These are phyloP conservation scores for Centruroides vittatus DNA, from an alignment of 1,140 invertebrate species.

Conservation along the genomic window DNA sequence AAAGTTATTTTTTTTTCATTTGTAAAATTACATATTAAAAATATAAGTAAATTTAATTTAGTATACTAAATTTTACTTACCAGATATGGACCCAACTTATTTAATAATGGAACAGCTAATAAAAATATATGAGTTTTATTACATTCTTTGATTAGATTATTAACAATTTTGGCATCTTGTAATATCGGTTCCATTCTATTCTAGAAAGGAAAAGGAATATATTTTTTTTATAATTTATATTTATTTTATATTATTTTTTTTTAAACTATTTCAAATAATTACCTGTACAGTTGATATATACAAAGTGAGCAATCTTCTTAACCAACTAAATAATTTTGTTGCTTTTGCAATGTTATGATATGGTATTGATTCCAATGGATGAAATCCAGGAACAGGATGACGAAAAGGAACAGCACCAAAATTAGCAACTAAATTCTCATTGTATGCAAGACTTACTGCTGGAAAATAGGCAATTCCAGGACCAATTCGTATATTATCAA, in stretches of 20 bases:
- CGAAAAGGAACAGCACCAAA: constrained; percentile 56
- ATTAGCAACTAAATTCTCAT: constrained; percentile 59
- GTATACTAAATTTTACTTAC: constrained; percentile 20
- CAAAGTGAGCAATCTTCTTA: constrained; percentile 36
- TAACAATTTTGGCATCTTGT: too few species aligned
- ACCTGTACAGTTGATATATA: constrained; percentile 26
- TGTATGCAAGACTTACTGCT: constrained; percentile 55
- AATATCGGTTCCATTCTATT: too few species aligned
- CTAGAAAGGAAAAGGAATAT: too few species aligned
- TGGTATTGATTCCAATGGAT: constrained; percentile 41
- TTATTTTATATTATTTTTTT: too few species aligned
- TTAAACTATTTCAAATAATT: too few species aligned
- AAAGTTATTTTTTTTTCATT: too few species aligned
- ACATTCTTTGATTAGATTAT: constrained; percentile 15
- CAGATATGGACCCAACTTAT: constrained; percentile 39
- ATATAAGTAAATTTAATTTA: not conserved
- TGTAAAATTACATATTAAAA: too few species aligned
- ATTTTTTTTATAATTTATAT: too few species aligned
- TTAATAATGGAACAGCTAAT: constrained; percentile 34
- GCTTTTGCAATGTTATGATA: constrained; percentile 35
- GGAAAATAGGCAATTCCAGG: constrained; percentile 58
- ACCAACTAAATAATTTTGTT: constrained; percentile 40
- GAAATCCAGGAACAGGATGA: constrained; percentile 52
- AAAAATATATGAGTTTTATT: constrained; percentile 21
- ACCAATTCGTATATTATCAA: constrained; percentile 50